phyloP scores from a whole-genome alignment of 2,113 vertebrate genomes.

The Ptyas mucosa region DNA sequence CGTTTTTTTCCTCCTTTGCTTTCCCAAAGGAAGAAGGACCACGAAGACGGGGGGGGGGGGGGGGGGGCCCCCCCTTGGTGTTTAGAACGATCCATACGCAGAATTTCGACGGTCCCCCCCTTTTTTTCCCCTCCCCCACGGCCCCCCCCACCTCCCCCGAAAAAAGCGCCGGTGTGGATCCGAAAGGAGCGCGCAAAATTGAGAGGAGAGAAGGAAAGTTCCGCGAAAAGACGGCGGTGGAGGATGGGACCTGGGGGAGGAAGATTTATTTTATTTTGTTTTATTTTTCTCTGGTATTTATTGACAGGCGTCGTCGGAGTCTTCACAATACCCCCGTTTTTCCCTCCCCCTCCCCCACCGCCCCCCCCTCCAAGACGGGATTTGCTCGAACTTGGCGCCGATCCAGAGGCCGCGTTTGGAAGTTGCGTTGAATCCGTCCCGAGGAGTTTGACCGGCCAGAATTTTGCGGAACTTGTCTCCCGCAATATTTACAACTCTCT shows the following conservation, averaged over 20 bases:
- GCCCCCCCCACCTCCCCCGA: no score
- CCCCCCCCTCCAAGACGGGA: background rate
- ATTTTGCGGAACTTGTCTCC: background rate
- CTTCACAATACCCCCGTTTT: background rate
- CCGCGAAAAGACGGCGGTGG: no score
- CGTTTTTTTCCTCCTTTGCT: background rate
- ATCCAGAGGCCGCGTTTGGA: background rate
- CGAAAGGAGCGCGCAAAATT: background rate
- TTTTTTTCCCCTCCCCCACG: background rate
- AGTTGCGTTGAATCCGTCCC: background rate
- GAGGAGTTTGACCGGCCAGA: conserved; percentile 24
- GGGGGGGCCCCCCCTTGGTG: background rate
- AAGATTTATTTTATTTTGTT: no score
- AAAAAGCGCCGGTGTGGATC: background rate
- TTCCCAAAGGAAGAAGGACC: background rate
- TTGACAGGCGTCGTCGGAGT: conserved; percentile 31
- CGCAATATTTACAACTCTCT: background rate
- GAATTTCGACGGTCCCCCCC: background rate
- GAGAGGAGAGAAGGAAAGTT: no score
- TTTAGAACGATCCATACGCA: background rate
- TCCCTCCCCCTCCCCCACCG: background rate
- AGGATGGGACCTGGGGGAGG: background rate
- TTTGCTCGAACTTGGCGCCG: background rate
- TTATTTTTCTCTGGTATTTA: conserved; percentile 24
- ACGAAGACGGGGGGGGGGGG: no score